Base-by-base conservation (phyloP, 2,888 invertebrate genomes). In the Tenodera sinensis region DNA sequence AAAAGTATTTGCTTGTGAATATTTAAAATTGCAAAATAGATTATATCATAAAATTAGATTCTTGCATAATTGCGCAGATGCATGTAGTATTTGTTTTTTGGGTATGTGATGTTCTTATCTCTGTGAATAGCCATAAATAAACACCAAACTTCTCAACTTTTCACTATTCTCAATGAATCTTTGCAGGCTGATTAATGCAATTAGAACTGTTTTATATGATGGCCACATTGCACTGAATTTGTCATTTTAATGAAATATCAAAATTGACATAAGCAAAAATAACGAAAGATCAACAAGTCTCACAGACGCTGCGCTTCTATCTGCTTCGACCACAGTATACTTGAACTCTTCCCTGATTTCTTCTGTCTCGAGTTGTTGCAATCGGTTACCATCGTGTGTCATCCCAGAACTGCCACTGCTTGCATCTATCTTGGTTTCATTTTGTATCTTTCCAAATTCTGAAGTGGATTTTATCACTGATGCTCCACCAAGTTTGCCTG, bases 341-440 rank as follows among this genome's bases (percentile, higher is more conserved):
- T 42, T 83, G 15, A 88, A 27, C 25, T 88, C 88, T 47, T 88
- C 88, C 14, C 84, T 30, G 9, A 88, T 54, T 42, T 91, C 91
- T 87, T 92, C 91, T 14, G 91, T 91, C 84, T 91, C 91, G 47
- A 92, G 89, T 88, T 92, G 91, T 25, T 71, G 54, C 86, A 92
- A 90, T 84, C 91, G 91, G 28, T 91, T 90, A 88, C 90, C 88
- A 30, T 47, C 81, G 15, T 28, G 15, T 25, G 28, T 30, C 12
- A 25, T 34, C 28, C 82, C 34, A 20, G 84, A 42, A 6, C 84
- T 83, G 9, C 27, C 27, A 25, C 28, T 85, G 14, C 82, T 88
- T 28, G 71, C 88, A 27, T 83, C 42, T n/a, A 54, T 88, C 34
- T 85, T 47, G 9, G 83, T 42, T 20, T 83, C 82, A 71, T 71